phyloP scores from a whole-genome alignment of 2,797 vertebrate genomes.

The Natrix natrix region DNA sequence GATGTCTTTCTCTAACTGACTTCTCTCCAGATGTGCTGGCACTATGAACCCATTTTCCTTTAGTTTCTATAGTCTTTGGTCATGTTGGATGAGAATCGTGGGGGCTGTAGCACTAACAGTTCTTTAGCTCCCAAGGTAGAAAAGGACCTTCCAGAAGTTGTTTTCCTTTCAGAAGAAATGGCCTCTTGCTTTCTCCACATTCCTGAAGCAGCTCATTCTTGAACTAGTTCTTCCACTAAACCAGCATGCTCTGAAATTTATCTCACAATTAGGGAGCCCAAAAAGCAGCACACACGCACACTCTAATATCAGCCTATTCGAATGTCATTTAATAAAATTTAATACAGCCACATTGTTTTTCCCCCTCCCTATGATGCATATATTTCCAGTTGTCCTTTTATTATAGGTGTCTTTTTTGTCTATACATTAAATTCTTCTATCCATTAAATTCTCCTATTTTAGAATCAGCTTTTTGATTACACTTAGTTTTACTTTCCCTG shows the following conservation, averaged over 20 bases:
- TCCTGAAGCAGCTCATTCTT: background rate
- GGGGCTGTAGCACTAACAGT: background rate
- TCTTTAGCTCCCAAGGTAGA: background rate
- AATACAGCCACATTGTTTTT: background rate
- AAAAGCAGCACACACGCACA: background rate
- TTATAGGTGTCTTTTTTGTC: background rate
- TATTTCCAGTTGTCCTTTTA: background rate
- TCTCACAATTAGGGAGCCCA: background rate
- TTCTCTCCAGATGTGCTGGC: constrained; percentile 26
- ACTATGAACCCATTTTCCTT: background rate
- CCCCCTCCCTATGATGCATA: background rate
- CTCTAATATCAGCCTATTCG: background rate
- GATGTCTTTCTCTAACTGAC: constrained; percentile 1
- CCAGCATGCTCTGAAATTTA: background rate
- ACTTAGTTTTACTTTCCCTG: background rate
- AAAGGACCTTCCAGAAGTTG: background rate
- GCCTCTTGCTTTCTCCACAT: background rate
- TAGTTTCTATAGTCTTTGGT: background rate
- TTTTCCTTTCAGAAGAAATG: background rate
- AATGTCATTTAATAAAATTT: background rate
- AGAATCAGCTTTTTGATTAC: background rate
- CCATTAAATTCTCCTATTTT: background rate
- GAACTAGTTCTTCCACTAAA: background rate
- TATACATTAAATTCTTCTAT: background rate
- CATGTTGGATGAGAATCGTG: background rate